A percentile compares a stretch with the other conserved stretches of the same genome.
Conservation (phyloP, 2,797 vertebrate species). For the Thaleichthys pacificus region DNA sequence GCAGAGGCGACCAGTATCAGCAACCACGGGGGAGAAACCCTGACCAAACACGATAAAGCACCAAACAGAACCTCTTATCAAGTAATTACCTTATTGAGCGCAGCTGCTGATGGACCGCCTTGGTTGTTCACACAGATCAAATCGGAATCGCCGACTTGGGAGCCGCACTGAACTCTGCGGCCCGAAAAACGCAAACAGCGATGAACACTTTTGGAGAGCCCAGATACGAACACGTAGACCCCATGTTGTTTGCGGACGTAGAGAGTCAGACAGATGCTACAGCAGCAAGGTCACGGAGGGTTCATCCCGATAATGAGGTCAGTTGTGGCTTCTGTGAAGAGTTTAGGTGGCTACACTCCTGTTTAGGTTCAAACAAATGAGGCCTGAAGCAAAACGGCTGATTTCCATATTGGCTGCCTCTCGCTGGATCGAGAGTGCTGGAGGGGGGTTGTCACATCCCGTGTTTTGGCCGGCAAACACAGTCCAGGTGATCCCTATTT, state of each 20-base stretch:
- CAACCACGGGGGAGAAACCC: not conserved
- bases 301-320: not conserved
- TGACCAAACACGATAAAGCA: conserved; percentile 44
- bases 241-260: not conserved
- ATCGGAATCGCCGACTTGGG: not conserved
- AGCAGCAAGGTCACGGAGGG: not conserved
- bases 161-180: not conserved
- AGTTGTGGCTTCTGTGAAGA: conserved; percentile 43
- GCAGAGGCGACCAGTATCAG: conserved; percentile 10
- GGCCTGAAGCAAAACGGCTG: conserved; percentile 45
- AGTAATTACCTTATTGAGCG: conserved; percentile 53
- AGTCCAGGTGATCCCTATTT: conserved; percentile 61
- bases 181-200: conserved; percentile 3
- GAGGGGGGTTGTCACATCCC: conserved; percentile 40
- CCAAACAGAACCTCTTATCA: conserved; percentile 54
- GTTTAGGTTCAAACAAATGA: conserved; percentile 54
- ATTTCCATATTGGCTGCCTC: conserved; percentile 69
- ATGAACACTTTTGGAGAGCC: conserved; percentile 5
- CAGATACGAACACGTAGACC: not conserved
- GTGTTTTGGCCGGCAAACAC: conserved; percentile 53
- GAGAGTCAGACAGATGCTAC: not conserved
- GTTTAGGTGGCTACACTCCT: conserved; percentile 47
- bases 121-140: conserved; percentile 39
- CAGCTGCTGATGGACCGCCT: conserved; percentile 42
- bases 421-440: not conserved